Conservation (phyloP, 2,888 invertebrate species). For the Torymus auratus region DNA sequence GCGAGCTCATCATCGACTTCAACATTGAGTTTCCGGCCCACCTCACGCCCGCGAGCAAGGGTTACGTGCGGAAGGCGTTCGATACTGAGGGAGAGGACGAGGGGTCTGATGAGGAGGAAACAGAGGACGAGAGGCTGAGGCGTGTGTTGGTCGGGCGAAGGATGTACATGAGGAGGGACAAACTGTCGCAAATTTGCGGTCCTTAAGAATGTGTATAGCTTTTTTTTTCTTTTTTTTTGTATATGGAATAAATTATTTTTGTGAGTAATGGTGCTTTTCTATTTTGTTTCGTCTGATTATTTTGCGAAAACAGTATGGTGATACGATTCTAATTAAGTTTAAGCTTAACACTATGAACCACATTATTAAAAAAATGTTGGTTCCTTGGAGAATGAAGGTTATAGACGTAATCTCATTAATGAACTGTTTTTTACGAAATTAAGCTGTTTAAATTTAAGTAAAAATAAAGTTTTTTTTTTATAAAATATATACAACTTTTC, state of each 20-base stretch:
- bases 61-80: constrained; percentile 69
- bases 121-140: neutral
- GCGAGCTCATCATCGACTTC: constrained; percentile 85
- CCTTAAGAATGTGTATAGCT: constrained; percentile 7
- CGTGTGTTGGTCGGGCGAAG: constrained; percentile 45
- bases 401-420: too few species aligned
- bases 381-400: too few species aligned
- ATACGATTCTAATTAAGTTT: too few species aligned
- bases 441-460: too few species aligned
- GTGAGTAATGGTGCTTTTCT: too few species aligned
- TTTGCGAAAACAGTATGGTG: too few species aligned
- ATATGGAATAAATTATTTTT: neutral
- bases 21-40: constrained; percentile 80
- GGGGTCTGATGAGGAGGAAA: neutral
- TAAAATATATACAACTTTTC: too few species aligned
- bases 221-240: neutral
- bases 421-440: too few species aligned
- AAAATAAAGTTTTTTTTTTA: too few species aligned
- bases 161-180: constrained; percentile 47
- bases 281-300: too few species aligned
- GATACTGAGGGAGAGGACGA: constrained; percentile 38
- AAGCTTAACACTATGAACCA: too few species aligned
- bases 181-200: constrained; percentile 38
- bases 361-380: too few species aligned
- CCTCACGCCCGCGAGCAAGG: constrained; percentile 77